Conservation (phyloP, 2,888 invertebrate genomes). For the Hydroisotoma schaefferi region DNA sequence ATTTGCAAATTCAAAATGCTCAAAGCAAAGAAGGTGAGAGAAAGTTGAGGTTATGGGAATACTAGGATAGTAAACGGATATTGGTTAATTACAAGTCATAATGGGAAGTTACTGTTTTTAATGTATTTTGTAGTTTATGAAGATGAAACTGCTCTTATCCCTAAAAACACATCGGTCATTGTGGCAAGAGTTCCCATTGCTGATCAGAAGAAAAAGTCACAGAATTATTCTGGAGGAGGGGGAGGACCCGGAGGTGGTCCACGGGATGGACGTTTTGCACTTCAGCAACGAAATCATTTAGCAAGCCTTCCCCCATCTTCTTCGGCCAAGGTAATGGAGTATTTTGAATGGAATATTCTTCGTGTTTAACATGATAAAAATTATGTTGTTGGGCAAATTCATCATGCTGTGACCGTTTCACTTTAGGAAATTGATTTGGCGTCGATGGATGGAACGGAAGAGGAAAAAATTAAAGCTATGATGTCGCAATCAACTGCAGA, state of each 20-base stretch:
- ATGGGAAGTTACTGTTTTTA: not conserved
- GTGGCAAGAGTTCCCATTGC: constrained; percentile 88
- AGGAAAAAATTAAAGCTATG: constrained; percentile 96
- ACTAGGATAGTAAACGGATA: not conserved
- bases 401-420: constrained; percentile 3
- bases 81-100: not conserved
- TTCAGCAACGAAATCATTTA: constrained; percentile 24
- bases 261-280: constrained; percentile 19
- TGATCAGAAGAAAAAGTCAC: constrained; percentile 65
- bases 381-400: not conserved
- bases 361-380: not conserved
- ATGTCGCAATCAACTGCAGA: constrained; percentile 95
- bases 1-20: constrained; percentile 93
- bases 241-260: constrained; percentile 16
- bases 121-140: constrained; percentile 68
- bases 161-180: constrained; percentile 94
- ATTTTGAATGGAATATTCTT: too few species aligned
- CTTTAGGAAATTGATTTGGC: constrained; percentile 71
- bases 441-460: constrained; percentile 88
- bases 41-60: constrained; percentile 42
- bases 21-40: constrained; percentile 91
- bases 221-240: constrained; percentile 22
- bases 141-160: constrained; percentile 85
- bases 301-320: constrained; percentile 21
- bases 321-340: constrained; percentile 43